Evolutionary conservation across 2,113 vertebrate genomes (phyloP).

Genomic region (Alligator mississippiensis): DNA sequence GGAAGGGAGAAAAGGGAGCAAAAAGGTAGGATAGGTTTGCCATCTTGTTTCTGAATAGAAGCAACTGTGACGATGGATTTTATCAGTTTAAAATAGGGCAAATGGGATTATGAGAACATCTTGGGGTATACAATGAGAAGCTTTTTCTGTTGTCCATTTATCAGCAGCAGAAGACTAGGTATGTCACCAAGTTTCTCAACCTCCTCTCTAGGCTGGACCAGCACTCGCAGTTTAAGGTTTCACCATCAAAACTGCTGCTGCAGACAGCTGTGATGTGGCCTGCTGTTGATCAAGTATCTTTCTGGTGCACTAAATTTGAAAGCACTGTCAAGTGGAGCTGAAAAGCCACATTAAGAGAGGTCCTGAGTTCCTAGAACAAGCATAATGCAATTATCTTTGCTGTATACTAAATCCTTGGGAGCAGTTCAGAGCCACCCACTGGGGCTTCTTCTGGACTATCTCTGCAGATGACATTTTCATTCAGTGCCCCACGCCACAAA

Average conservation of each 20-base stretch:
- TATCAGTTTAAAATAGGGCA: background rate
- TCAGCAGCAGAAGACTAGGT: background rate
- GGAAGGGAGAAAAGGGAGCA: background rate
- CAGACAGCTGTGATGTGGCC: rapidly evolving
- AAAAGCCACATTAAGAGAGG: background rate
- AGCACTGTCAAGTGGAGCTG: background rate
- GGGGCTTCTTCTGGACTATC: rapidly evolving
- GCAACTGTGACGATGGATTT: background rate
- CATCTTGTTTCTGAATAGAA: background rate
- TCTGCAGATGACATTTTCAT: background rate
- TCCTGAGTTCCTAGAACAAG: background rate
- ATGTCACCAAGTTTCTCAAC: background rate
- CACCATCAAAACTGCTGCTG: background rate
- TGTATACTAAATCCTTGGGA: background rate
- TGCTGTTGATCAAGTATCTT: background rate
- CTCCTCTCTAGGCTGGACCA: background rate
- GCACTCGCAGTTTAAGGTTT: background rate
- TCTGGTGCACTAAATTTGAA: background rate
- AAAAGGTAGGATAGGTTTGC: background rate
- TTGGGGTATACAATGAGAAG: rapidly evolving
- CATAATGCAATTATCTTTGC: background rate
- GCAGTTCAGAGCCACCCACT: rapidly evolving
- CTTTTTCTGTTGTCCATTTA: rapidly evolving
- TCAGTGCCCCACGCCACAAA: no score
- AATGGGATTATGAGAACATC: rapidly evolving